phyloP scores from a whole-genome alignment of 2,113 vertebrate genomes.

The Alethe castanea region DNA sequence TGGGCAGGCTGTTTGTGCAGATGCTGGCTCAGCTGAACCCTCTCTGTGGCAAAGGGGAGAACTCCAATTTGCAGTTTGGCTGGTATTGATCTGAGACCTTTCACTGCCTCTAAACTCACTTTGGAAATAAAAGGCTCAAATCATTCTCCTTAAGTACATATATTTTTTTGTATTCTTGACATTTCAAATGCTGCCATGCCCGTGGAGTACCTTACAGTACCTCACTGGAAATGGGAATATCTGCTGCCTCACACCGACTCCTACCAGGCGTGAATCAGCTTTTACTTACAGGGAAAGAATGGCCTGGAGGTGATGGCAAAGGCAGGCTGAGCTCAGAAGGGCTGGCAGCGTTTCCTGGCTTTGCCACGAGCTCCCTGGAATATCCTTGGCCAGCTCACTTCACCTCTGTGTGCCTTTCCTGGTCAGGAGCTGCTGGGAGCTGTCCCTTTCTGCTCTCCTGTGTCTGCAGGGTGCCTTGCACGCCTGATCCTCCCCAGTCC shows the following conservation, averaged over 20 bases:
- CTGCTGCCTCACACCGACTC: conserved; percentile 11
- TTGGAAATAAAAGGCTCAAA: background rate
- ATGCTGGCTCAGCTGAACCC: conserved; percentile 58
- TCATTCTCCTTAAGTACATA: background rate
- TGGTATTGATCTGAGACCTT: conserved; percentile 45
- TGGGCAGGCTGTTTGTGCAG: conserved; percentile 39
- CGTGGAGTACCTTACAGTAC: background rate
- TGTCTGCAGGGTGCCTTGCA: background rate
- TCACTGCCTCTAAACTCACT: background rate
- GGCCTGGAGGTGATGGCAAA: conserved; percentile 60
- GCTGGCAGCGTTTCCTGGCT: conserved; percentile 51
- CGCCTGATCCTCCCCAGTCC: background rate
- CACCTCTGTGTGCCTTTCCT: conserved; percentile 28
- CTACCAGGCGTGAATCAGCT: conserved; percentile 47
- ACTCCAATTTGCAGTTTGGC: conserved; percentile 10
- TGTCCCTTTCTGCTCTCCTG: background rate
- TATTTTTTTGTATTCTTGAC: background rate
- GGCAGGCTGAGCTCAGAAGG: conserved; percentile 32
- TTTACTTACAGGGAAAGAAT: conserved; percentile 32
- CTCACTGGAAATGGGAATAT: background rate
- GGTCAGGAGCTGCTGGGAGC: background rate
- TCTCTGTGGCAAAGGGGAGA: background rate
- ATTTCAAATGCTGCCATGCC: background rate
- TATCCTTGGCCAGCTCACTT: conserved; percentile 18
- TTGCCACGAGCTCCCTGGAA: conserved; percentile 36